phyloP scores from a whole-genome alignment of 2,113 vertebrate species.

The Odobenus rosmarus region DNA sequence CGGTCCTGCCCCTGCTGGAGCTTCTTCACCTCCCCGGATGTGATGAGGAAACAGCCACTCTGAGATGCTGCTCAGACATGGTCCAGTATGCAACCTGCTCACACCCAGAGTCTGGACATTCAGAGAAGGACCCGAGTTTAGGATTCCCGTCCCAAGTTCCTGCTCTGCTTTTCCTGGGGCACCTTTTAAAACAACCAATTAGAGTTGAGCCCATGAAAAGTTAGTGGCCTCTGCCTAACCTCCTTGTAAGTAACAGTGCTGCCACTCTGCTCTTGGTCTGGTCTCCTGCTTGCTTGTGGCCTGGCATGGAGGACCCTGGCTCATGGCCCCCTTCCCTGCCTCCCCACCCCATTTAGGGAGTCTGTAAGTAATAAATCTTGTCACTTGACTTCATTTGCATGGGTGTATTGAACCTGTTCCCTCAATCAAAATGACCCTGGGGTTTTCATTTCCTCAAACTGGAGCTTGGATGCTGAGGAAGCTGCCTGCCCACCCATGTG shows the following conservation, averaged over 20 bases:
- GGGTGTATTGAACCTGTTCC: background rate
- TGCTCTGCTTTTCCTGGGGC: background rate
- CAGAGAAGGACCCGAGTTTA: background rate
- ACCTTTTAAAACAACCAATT: background rate
- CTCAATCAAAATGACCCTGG: background rate
- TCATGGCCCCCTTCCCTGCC: background rate
- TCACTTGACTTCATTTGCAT: background rate
- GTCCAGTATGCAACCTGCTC: background rate
- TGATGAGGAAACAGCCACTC: background rate
- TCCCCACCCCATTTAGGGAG: background rate
- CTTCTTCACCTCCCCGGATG: accelerated
- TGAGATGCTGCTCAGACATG: background rate
- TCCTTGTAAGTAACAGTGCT: background rate
- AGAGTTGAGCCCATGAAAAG: background rate
- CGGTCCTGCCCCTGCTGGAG: accelerated
- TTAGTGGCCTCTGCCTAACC: background rate
- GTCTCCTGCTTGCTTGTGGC: background rate
- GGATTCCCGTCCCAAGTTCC: background rate
- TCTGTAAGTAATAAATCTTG: background rate
- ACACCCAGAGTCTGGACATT: background rate
- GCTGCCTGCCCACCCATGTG: background rate
- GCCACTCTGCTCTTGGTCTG: background rate
- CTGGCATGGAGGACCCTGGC: background rate
- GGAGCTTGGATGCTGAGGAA: background rate
- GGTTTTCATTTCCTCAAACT: background rate